These are phyloP conservation scores for Idaea biselata DNA, from an alignment of 2,888 invertebrate species.

Conservation along the genomic window DNA sequence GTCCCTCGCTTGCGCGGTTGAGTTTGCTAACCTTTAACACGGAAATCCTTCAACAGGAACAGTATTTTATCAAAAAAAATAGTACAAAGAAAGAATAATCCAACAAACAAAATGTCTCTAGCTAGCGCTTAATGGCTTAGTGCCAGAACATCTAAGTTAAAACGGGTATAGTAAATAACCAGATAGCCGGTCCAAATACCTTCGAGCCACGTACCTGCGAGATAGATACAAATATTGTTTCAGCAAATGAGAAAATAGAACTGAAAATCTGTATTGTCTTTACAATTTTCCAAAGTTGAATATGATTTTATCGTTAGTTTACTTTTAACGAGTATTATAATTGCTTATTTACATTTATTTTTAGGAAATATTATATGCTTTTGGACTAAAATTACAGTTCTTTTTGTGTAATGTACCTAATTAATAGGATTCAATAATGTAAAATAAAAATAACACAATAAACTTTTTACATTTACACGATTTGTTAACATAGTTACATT, in stretches of 20 bases:
- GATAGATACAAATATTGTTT: not conserved
- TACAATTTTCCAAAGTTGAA: not conserved
- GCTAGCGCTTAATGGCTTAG: conserved; percentile 24
- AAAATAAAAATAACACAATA: too few species aligned
- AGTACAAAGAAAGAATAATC: too few species aligned
- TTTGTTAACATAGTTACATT: too few species aligned
- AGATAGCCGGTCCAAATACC: conserved; percentile 28
- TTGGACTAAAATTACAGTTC: too few species aligned
- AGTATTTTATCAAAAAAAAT: too few species aligned
- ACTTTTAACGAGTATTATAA: not conserved
- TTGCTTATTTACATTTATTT: not conserved
- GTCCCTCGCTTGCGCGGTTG: too few species aligned
- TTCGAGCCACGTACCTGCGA: conserved; percentile 12
- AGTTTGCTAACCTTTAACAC: too few species aligned
- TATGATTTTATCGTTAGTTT: not conserved
- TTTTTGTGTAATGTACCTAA: too few species aligned
- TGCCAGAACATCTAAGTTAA: conserved; percentile 27
- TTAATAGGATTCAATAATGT: too few species aligned
- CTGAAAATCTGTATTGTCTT: not conserved
- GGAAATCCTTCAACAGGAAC: too few species aligned
- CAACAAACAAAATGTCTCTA: too few species aligned
- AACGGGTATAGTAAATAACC: conserved; percentile 20
- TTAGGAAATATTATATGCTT: not conserved
- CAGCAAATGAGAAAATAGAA: not conserved
- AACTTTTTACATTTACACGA: too few species aligned